Base-by-base conservation (phyloP, 2,888 invertebrate genomes). In the Micoletzkya japonica region DNA sequence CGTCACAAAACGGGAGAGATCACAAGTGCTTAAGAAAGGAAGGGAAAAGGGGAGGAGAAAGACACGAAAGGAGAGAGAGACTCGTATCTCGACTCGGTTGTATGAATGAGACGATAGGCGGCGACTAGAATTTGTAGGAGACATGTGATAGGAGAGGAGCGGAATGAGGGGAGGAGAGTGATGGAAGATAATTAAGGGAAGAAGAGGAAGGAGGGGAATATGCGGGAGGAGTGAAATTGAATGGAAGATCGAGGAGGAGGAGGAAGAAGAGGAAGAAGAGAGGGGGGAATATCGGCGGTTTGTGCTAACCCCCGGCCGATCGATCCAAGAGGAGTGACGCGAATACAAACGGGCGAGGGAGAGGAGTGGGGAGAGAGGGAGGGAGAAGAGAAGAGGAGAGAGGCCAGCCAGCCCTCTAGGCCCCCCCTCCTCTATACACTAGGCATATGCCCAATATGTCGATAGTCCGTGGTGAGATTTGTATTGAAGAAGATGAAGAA, bases 351-450 rank as follows among this genome's bases (percentile, higher is more conserved):
- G 26, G 52, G 26, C 52, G n/a, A 52, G 52, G n/a, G 52, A 52
- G 52, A 17, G 17, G 39, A 39, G 39, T 39, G 39, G 17, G n/a
- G 17, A 36, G 57, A 20, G 57, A 36, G 34, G 57, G 34, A 32
- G 34, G 34, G 37, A 28, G 14, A 28, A n/a, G 37, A 39, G 39
- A 39, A 17, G n/a, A 24, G 39, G 37, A 26, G 34, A 59, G 37
- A 39, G 59, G 59, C 37, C 28, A 28, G 34, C 17, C 39, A 59
- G 39, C 7, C 39, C 17, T 17, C 7, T 28, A 39, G 37, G 39
- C 37, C 39, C 52, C 28, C 52, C n/a, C n/a, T n/a, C n/a, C n/a
- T 6, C 36, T 57, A 36, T 39, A 17, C 59, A 59, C 44, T 59
- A 59, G 26, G 4, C 3, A 2, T 4, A 54, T 54, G 20, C 17